Conservation (phyloP, 1,140 invertebrate species). For the Coboldia fuscipes region DNA sequence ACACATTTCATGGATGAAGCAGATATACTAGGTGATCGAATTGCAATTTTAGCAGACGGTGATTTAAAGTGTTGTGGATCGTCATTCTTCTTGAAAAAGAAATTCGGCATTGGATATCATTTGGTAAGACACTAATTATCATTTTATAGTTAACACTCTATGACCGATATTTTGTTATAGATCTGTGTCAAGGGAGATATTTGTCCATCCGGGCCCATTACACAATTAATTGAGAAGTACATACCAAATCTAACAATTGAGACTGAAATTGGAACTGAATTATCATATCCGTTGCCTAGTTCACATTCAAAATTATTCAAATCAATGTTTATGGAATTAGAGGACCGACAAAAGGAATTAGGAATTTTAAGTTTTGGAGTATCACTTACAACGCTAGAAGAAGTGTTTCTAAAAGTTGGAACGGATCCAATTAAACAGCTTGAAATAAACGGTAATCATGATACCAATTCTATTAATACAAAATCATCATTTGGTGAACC, state of each 20-base stretch:
- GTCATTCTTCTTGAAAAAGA: conserved; percentile 52
- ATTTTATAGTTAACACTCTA: neutral
- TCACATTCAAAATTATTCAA: conserved; percentile 27
- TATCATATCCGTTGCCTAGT: conserved; percentile 31
- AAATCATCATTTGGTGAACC: conserved; percentile 1
- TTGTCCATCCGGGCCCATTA: conserved; percentile 30
- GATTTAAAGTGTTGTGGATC: conserved; percentile 51
- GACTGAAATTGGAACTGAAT: conserved; percentile 18
- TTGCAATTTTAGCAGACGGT: conserved; percentile 71
- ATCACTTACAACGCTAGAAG: conserved; percentile 70
- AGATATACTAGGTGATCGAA: conserved; percentile 71
- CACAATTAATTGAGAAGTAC: conserved; percentile 27
- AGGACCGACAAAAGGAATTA: conserved; percentile 34
- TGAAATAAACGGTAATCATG: conserved; percentile 4
- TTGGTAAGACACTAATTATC: conserved; percentile 25
- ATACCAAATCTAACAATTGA: conserved; percentile 26
- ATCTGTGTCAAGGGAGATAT: conserved; percentile 7
- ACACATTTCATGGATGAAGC: conserved; percentile 97
- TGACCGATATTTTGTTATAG: neutral
- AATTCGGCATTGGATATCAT: conserved; percentile 46
- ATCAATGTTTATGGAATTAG: conserved; percentile 44
- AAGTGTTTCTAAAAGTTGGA: conserved; percentile 62
- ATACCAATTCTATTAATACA: conserved; percentile 5
- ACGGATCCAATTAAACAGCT: conserved; percentile 11
- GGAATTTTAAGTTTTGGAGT: conserved; percentile 41